phyloP scores from a whole-genome alignment of 1,140 invertebrate genomes.

The Thaumetopoea pityocampa region DNA sequence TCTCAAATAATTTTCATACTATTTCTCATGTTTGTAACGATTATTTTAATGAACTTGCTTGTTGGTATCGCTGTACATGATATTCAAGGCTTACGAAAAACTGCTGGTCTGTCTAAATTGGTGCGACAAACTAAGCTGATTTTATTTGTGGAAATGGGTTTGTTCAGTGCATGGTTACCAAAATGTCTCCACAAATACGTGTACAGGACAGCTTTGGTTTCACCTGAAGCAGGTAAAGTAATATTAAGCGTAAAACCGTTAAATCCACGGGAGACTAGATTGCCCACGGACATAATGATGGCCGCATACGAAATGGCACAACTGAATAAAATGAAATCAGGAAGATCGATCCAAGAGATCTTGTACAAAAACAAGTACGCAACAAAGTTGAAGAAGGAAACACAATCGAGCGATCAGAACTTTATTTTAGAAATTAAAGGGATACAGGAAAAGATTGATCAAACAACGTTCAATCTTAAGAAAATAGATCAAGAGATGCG shows the following conservation, averaged over 20 bases:
- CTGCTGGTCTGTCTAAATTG: slow-evolving; percentile 81
- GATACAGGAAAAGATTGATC: slow-evolving; percentile 68
- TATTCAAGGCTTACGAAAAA: slow-evolving; percentile 81
- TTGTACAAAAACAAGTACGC: slow-evolving; percentile 56
- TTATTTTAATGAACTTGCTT: slow-evolving; percentile 82
- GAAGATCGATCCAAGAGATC: slow-evolving; percentile 57
- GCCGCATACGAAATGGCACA: slow-evolving; percentile 79
- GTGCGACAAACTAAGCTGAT: slow-evolving; percentile 82
- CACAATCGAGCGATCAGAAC: slow-evolving; percentile 40
- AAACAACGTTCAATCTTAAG: slow-evolving; percentile 66
- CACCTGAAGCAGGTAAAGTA: slow-evolving; percentile 75
- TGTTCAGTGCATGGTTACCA: slow-evolving; percentile 78
- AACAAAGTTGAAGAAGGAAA: slow-evolving; percentile 52
- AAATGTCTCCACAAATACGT: slow-evolving; percentile 70
- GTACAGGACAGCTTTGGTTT: slow-evolving; percentile 73
- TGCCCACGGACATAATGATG: slow-evolving; percentile 80
- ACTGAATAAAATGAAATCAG: slow-evolving; percentile 59
- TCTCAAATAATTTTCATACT: slow-evolving; percentile 79
- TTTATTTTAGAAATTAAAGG: slow-evolving; percentile 59
- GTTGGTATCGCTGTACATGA: slow-evolving; percentile 84
- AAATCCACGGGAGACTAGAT: slow-evolving; percentile 79
- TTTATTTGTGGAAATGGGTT: slow-evolving; percentile 80
- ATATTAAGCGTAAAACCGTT: slow-evolving; percentile 80
- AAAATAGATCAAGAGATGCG: slow-evolving; percentile 68
- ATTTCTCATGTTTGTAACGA: slow-evolving; percentile 81